These are phyloP conservation scores for Centropyge bicolor DNA, from an alignment of 2,797 vertebrate species.

Conservation along the genomic window DNA sequence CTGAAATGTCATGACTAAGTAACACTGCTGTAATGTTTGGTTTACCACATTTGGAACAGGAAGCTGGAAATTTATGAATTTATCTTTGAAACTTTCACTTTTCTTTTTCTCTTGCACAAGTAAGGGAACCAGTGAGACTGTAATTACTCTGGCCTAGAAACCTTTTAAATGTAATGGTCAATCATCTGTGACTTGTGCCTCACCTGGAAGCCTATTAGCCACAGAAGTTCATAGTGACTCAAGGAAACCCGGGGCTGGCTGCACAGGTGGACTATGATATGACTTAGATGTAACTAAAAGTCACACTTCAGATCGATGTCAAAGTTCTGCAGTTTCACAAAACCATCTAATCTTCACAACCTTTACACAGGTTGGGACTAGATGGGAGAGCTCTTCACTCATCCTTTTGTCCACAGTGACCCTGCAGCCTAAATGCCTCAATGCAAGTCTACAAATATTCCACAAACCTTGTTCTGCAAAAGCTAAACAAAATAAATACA, in stretches of 20 bases:
- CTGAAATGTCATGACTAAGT: background rate
- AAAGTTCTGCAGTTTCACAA: background rate
- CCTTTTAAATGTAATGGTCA: background rate
- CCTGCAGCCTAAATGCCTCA: background rate
- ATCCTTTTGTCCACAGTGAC: too few relatives aligned
- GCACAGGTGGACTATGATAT: background rate
- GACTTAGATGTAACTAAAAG: background rate
- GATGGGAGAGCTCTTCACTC: background rate
- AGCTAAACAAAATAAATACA: background rate
- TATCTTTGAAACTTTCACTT: background rate
- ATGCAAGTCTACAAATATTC: background rate
- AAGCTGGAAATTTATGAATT: background rate
- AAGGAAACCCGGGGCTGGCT: slow-evolving; percentile 23
- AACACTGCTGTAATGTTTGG: too few relatives aligned
- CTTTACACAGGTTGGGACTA: background rate
- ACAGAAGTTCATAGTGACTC: background rate
- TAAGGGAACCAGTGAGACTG: background rate
- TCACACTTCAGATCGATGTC: background rate
- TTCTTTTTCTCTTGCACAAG: background rate
- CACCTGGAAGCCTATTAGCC: background rate
- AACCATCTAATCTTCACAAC: background rate
- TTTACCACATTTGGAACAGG: background rate
- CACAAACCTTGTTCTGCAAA: background rate
- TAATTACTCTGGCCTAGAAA: background rate
- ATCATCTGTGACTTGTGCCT: background rate